Conservation (phyloP, 2,797 vertebrate species). For the Somateria mollissima region DNA sequence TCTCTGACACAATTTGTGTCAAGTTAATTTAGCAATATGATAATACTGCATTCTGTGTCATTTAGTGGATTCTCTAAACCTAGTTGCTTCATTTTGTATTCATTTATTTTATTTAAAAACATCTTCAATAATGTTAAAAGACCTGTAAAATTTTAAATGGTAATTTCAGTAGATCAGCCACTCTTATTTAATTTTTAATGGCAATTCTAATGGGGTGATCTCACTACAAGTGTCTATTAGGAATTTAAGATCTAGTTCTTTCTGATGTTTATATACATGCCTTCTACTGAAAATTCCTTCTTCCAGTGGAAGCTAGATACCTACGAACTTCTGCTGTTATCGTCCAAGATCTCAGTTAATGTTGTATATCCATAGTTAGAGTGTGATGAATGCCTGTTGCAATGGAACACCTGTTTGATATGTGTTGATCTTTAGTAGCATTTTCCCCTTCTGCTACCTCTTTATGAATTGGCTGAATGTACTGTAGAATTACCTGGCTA, state of each 20-base stretch:
- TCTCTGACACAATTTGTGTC: not conserved
- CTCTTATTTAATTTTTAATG: conserved; percentile 24
- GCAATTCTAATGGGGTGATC: not conserved
- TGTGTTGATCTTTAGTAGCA: not conserved
- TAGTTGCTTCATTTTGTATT: not conserved
- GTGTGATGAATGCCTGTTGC: conserved; percentile 21
- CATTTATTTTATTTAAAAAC: not conserved
- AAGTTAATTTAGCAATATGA: not conserved
- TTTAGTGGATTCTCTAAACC: not conserved
- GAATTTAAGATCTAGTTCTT: not conserved
- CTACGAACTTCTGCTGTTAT: not conserved
- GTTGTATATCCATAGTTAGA: conserved; percentile 3
- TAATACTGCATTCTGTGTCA: not conserved
- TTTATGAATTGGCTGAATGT: not conserved
- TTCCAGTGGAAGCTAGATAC: not conserved
- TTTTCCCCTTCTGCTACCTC: not conserved
- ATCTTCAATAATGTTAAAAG: not conserved
- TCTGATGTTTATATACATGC: not conserved
- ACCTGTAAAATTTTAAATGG: not conserved
- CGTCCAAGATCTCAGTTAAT: not conserved
- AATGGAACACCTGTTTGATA: not conserved
- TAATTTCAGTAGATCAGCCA: not conserved
- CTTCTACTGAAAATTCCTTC: not conserved
- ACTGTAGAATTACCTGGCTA: not conserved
- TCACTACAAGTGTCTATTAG: not conserved